Base-by-base conservation (phyloP, 2,888 invertebrate genomes). In the Scaptodrosophila latifasciaeformis region DNA sequence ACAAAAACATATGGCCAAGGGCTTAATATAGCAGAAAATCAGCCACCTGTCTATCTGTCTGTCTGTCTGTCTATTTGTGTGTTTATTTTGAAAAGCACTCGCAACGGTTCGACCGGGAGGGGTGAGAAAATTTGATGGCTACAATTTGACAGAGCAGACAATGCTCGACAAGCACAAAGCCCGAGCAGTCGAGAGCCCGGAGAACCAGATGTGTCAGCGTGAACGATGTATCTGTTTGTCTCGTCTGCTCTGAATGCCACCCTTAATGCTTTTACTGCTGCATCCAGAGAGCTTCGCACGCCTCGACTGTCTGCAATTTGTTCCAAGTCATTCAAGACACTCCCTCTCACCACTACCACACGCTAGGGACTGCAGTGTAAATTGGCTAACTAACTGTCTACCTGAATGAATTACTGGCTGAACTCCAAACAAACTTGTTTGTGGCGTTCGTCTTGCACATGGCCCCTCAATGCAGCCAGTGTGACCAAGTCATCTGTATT, bases 321-420 rank as follows among this genome's bases (percentile, higher is more conserved):
- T 79, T 81, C 62, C 62, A 62, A 58, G 72, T 62, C 76, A 76
- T 79, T 81, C 79, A 79, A 69, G 80, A 76, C 81, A 81, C 58
- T 35, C 24, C 37, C 13, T 10, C 37, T 15, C 31, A 49, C 15
- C 13, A 13, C 15, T 24, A 7, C 24, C 24, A 3, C 24, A 44
- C 39, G 51, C 48, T 45, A 66, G 52, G 56, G 59, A 50, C 57
- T 67, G 59, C 53, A 67, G 50, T n/a, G n/a, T n/a, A n/a, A n/a
- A n/a, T n/a, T 24, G 24, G 7, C 24, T 24, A 7, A 24, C 24
- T 24, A 7, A 24, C 24, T 24, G 24, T 24, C 24, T 7, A 24
- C 24, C 24, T 24, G 24, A 24, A 24, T 24, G 7, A 24, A 24
- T 24, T 3, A 24, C 7, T 5, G 24, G 7, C 24, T n/a, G n/a